Conservation (phyloP, 1,140 invertebrate species). For the Platyscapa corneri region DNA sequence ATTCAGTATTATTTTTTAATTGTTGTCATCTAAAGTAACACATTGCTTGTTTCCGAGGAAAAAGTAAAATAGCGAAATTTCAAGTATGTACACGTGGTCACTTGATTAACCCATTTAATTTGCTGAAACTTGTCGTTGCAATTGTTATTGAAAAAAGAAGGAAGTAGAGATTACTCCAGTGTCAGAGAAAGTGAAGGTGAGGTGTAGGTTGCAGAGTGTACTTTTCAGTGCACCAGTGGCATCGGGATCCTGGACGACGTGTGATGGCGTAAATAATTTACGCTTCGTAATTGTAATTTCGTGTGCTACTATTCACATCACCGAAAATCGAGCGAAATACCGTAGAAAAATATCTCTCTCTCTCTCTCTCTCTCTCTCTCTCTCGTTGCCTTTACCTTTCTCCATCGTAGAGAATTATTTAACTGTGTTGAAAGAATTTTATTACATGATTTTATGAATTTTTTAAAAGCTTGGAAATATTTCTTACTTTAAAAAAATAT, state of each 20-base stretch:
- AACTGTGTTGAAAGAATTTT: neutral
- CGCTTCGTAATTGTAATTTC: slow-evolving; percentile 31
- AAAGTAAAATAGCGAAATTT: no score
- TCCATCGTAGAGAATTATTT: no score
- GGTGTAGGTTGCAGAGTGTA: neutral
- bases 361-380: neutral
- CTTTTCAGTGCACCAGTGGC: neutral
- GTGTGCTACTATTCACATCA: neutral
- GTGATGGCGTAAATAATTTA: slow-evolving; percentile 36
- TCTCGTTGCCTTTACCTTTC: no score
- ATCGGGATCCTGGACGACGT: neutral
- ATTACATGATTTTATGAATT: neutral
- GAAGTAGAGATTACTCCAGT: neutral
- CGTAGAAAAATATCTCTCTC: neutral
- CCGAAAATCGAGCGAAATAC: neutral
- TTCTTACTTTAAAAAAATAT: no score
- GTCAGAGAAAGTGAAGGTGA: neutral
- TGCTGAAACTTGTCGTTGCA: neutral
- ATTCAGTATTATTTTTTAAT: no score
- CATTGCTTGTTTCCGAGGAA: no score
- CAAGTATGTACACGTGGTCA: no score
- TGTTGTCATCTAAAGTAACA: no score
- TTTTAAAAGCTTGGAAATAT: no score
- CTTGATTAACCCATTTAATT: slow-evolving; percentile 29
- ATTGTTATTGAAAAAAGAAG: neutral